Base-by-base conservation (phyloP, 2,113 vertebrate species). In the Cephalophus harveyi region DNA sequence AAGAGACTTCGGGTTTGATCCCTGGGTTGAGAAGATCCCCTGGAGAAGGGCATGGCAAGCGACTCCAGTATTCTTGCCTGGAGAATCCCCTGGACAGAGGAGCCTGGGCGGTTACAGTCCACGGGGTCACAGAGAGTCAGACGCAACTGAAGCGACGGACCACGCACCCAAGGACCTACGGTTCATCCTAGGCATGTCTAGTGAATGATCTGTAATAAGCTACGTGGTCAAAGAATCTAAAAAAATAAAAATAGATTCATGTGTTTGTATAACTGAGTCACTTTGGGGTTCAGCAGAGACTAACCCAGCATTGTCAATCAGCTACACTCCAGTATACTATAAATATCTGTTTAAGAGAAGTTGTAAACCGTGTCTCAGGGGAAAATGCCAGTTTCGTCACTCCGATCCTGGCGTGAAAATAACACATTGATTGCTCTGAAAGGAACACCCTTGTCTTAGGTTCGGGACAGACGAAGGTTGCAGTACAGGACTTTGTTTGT, bases 401-500 rank as follows among this genome's bases (percentile, higher is more conserved):
- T 60, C 55, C 25, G 0, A 50, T 13, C 33, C 6, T 2, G 43
- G 25, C 2, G 1, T 19, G 16, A 12, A 50, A 36, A 13, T 36
- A 2, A 57, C 14, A 14, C 14, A 1, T 60, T 81, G 28, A 17
- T 40, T 36, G 48, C 46, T 52, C 16, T 14, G 8, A 12, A 2
- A 12, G 30, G 23, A 81, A 3, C 15, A 2, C 9, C 55, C 40
- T 15, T 57, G 2, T 28, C 74, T 50, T 19, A 2, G 11, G 9
- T 4, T 16, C 30, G 0, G 57, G 19, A 0, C 10, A 7, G 2
- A 14, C 0, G 23, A 28, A 27, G 9, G 10, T 14, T 17, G 13
- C 5, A 6, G 3, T 8, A 33, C 9, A 1, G 4, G 15, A 1
- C 33, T 28, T 3, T 36, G 6, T 36, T 7, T 27, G 5, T 28